Percentiles rank a stretch among this genome's conserved stretches.
Evolutionary conservation across 1,140 invertebrate species (phyloP).

Genomic region (Mylabris phalerata): DNA sequence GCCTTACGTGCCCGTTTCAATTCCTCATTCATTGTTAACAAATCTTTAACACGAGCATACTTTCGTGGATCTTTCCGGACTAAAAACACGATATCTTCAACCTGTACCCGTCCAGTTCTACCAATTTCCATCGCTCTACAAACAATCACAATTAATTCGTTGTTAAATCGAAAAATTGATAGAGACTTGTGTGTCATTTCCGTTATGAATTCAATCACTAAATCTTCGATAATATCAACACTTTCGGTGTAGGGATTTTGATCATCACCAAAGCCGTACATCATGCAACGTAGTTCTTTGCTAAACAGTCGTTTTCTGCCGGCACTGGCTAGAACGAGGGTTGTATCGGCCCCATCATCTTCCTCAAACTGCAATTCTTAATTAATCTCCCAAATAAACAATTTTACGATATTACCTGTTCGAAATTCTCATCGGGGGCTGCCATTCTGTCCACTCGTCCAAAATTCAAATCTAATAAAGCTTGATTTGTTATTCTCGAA

Average conservation of each 20-base stretch:
- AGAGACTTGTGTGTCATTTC: slow-evolving; percentile 77
- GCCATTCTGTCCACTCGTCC: too few species aligned
- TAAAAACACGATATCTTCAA: slow-evolving; percentile 97
- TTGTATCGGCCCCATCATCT: slow-evolving; percentile 61
- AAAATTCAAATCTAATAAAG: too few species aligned
- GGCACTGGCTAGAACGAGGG: slow-evolving; percentile 52
- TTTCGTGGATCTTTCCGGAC: slow-evolving; percentile 96
- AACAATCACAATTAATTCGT: neutral
- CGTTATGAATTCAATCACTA: slow-evolving; percentile 97
- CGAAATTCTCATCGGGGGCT: too few species aligned
- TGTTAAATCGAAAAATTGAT: neutral
- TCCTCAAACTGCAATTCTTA: slow-evolving; percentile 47
- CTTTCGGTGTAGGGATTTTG: slow-evolving; percentile 98
- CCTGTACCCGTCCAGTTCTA: slow-evolving; percentile 85
- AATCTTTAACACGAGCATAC: slow-evolving; percentile 95
- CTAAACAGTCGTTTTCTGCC: slow-evolving; percentile 80
- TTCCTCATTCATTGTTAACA: slow-evolving; percentile 98
- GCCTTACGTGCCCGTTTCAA: slow-evolving; percentile 97
- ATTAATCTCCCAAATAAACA: too few species aligned
- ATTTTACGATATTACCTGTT: too few species aligned
- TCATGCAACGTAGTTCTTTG: slow-evolving; percentile 95
- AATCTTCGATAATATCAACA: slow-evolving; percentile 94
- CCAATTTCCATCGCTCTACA: slow-evolving; percentile 94
- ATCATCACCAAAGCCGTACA: slow-evolving; percentile 99
- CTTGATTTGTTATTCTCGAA: too few species aligned